Conservation (phyloP, 2,113 vertebrate genomes). For the Hydropotes inermis region DNA sequence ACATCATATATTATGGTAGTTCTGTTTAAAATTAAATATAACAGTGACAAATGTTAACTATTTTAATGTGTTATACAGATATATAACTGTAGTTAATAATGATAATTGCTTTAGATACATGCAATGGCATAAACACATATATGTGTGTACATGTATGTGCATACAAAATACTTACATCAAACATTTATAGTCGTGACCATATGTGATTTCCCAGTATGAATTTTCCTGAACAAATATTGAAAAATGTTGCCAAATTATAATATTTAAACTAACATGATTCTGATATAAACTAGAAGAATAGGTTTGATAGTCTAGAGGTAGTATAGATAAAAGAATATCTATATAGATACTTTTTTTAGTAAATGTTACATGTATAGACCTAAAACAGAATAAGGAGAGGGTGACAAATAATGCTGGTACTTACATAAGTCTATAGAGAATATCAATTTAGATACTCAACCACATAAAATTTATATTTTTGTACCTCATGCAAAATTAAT, state of each 20-base stretch:
- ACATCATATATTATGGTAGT: not conserved
- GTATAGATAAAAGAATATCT: not conserved
- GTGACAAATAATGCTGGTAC: not conserved
- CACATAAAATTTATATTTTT: not conserved
- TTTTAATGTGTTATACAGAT: not conserved
- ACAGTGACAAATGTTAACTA: not conserved
- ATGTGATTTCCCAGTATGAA: not conserved
- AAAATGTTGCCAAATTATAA: not conserved
- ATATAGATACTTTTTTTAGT: not conserved
- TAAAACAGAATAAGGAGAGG: not conserved
- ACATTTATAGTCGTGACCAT: not conserved
- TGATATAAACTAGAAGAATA: not conserved
- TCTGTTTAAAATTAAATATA: not conserved
- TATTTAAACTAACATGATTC: not conserved
- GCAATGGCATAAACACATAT: not conserved
- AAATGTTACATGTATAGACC: not conserved
- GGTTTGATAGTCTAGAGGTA: not conserved
- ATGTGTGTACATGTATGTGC: no score
- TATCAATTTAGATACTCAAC: not conserved
- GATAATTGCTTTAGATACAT: not conserved
- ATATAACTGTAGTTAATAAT: not conserved
- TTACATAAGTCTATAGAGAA: not conserved
- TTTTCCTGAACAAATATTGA: not conserved
- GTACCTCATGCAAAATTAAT: not conserved
- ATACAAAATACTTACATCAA: not conserved